A percentile compares a stretch with the other conserved stretches of the same genome.
Conservation (phyloP, 2,888 invertebrate species). For the Pimpla rufipes region DNA sequence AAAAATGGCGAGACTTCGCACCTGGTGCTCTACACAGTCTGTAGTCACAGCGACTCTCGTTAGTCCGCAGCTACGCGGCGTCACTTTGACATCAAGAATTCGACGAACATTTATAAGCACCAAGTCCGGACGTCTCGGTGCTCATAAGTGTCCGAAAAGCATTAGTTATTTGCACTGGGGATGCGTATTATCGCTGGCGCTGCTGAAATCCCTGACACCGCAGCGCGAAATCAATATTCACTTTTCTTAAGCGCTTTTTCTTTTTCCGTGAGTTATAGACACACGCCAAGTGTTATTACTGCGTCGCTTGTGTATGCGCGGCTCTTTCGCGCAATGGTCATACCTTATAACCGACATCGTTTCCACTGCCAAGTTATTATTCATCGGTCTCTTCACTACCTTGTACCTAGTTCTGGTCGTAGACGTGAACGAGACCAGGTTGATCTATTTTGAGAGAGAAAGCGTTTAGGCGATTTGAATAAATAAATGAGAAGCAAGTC, state of each 20-base stretch:
- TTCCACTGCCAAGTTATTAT: constrained; percentile 4
- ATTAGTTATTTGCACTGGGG: constrained; percentile 14
- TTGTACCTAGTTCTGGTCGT: neutral
- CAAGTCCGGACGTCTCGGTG: constrained; percentile 9
- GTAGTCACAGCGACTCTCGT: constrained; percentile 20
- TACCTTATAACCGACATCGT: constrained; percentile 19
- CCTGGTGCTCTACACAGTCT: constrained; percentile 11
- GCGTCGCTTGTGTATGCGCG: neutral
- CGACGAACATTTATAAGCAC: neutral
- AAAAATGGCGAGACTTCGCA: neutral
- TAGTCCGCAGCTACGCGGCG: constrained; percentile 24
- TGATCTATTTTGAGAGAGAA: neutral
- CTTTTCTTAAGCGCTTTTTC: constrained; percentile 49
- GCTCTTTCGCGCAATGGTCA: neutral
- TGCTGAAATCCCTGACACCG: constrained; percentile 59
- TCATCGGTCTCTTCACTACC: constrained; percentile 2
- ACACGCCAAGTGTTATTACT: constrained; percentile 24
- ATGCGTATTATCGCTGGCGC: constrained; percentile 54
- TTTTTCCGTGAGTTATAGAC: constrained; percentile 15
- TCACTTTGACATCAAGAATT: constrained; percentile 1
- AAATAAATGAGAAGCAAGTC: no score
- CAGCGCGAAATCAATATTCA: constrained; percentile 54
- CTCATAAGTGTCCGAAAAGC: constrained; percentile 42
- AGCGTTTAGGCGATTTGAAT: no score
- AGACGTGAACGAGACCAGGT: neutral